phyloP scores from a whole-genome alignment of 2,888 invertebrate species.

The Ectemnius cavifrons region DNA sequence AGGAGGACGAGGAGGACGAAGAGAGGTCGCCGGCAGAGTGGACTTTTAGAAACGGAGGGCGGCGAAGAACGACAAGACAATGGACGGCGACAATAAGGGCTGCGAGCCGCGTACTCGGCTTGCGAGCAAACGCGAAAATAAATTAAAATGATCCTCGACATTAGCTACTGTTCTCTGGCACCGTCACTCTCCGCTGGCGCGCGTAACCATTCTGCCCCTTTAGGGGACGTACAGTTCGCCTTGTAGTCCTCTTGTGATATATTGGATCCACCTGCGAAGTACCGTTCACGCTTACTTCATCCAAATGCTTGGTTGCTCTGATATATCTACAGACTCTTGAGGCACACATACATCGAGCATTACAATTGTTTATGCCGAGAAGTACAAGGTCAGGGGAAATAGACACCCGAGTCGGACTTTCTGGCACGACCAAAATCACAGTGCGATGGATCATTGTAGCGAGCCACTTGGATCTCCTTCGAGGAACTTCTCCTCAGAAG shows the following conservation, averaged over 20 bases:
- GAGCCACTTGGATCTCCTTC: too few species aligned
- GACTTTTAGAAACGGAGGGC: constrained; percentile 44
- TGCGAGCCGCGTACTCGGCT: constrained; percentile 32
- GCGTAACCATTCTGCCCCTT: neutral
- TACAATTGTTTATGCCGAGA: too few species aligned
- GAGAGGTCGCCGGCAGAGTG: constrained; percentile 31
- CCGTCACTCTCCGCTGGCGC: constrained; percentile 2
- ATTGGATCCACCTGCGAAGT: constrained; percentile 5
- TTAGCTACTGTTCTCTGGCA: constrained; percentile 44
- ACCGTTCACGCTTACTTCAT: neutral
- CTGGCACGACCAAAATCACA: too few species aligned
- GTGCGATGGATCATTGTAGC: too few species aligned
- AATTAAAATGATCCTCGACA: constrained; percentile 67
- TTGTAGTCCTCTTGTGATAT: neutral
- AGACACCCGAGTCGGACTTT: neutral
- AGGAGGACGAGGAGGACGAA: constrained; percentile 23
- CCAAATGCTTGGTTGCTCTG: too few species aligned
- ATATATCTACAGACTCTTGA: too few species aligned
- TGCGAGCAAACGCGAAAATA: constrained; percentile 60
- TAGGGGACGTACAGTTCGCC: neutral
- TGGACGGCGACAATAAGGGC: constrained; percentile 71
- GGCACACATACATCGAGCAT: too few species aligned
- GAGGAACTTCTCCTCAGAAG: too few species aligned
- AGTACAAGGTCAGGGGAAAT: neutral
- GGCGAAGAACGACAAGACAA: constrained; percentile 69